Percentiles rank a stretch among this genome's conserved stretches.
Evolutionary conservation across 2,113 vertebrate genomes (phyloP).

Genomic region (Lamprotornis superbus): DNA sequence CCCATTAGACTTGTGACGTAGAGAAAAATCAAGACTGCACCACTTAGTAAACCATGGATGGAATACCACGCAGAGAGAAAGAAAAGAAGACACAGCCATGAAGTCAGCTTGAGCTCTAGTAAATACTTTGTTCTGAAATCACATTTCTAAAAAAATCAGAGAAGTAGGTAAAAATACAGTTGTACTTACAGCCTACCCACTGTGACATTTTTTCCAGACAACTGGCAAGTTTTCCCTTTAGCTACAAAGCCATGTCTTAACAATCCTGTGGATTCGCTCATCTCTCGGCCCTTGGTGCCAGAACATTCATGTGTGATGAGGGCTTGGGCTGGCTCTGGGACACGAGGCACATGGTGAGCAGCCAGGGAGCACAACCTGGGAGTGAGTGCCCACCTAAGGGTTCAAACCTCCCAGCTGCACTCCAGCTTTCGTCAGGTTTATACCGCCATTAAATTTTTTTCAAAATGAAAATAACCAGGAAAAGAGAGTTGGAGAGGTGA

Average conservation of each 20-base stretch:
- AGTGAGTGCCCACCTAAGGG: rapidly evolving
- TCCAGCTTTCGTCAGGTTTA: neutral
- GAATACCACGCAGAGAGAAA: neutral
- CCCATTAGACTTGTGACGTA: conserved; percentile 20
- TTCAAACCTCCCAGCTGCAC: neutral
- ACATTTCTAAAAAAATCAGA: neutral
- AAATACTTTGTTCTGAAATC: conserved; percentile 11
- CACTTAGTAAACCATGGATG: neutral
- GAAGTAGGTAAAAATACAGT: neutral
- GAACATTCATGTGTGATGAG: neutral
- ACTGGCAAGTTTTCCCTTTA: neutral
- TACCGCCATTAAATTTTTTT: neutral
- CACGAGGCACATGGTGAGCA: rapidly evolving
- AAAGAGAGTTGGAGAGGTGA: neutral
- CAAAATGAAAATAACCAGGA: neutral
- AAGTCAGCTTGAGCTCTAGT: neutral
- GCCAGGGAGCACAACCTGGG: neutral
- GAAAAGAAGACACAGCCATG: neutral
- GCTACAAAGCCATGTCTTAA: neutral
- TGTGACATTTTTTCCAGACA: conserved; percentile 3
- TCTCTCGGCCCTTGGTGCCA: neutral
- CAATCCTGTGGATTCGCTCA: neutral
- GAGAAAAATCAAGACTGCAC: conserved; percentile 20
- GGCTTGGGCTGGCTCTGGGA: neutral
- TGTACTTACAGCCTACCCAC: neutral